A percentile compares a stretch with the other conserved stretches of the same genome.
These are phyloP conservation scores for Oplegnathus fasciatus DNA, from an alignment of 2,113 vertebrate species.

Conservation along the genomic window DNA sequence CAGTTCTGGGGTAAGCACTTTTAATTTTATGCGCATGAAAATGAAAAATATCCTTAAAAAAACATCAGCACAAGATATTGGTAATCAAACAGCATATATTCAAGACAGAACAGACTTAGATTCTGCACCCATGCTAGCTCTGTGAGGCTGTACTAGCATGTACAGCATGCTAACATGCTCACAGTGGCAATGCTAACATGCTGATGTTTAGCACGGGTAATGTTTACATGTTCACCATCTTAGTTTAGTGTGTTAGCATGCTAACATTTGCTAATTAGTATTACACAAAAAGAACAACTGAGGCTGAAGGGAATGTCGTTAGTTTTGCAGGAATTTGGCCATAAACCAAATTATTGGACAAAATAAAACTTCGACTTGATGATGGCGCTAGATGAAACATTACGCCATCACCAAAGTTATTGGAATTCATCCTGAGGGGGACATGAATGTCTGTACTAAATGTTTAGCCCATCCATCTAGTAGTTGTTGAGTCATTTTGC, in stretches of 20 bases:
- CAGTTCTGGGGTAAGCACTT: not conserved
- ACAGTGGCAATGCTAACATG: not conserved
- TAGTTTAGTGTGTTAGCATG: not conserved
- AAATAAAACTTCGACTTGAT: too few species aligned
- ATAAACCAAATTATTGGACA: not conserved
- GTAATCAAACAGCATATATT: not conserved
- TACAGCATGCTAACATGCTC: not conserved
- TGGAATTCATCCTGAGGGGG: not conserved
- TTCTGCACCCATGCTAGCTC: not conserved
- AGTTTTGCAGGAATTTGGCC: not conserved
- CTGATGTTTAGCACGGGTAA: not conserved
- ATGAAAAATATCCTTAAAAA: not conserved
- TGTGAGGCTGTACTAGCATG: not conserved
- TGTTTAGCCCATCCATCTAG: too few species aligned
- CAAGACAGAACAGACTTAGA: not conserved
- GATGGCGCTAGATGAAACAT: too few species aligned
- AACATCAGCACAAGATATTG: not conserved
- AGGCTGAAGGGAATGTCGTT: not conserved
- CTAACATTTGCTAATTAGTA: not conserved
- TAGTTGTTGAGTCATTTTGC: too few species aligned
- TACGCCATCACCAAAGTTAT: not conserved
- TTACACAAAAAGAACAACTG: not conserved
- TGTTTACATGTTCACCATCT: not conserved
- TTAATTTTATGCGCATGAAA: not conserved
- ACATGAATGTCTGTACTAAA: not conserved